Percentiles rank a stretch among this genome's conserved stretches.
These are phyloP conservation scores for Andricus quercusramuli DNA, from an alignment of 2,888 invertebrate genomes.

Conservation along the genomic window DNA sequence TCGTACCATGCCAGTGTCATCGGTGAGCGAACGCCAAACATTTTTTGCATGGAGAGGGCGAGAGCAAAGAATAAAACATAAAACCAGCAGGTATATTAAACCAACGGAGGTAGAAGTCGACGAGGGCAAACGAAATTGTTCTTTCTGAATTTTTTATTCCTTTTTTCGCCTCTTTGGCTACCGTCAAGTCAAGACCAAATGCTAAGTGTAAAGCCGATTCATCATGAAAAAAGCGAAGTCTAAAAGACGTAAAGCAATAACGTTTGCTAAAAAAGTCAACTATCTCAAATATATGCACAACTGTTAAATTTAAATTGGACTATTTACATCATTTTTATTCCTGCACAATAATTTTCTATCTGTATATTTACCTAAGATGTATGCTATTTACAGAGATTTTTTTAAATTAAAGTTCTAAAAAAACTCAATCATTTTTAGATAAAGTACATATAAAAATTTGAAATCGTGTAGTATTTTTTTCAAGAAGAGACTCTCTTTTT, in stretches of 20 bases:
- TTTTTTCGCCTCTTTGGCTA: not conserved
- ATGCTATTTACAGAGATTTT: not conserved
- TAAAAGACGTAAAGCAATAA: not conserved
- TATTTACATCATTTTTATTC: not conserved
- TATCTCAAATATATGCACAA: not conserved
- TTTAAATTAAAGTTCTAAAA: not conserved
- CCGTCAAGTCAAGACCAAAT: not conserved
- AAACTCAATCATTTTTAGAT: not conserved
- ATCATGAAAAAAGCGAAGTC: not conserved
- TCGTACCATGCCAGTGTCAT: constrained; percentile 30
- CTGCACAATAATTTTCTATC: too few relatives aligned
- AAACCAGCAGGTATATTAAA: not conserved
- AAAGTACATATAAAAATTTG: too few relatives aligned
- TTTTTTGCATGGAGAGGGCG: constrained; percentile 47
- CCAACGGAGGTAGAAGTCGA: not conserved
- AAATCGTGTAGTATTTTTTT: too few relatives aligned
- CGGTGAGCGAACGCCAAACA: constrained; percentile 41
- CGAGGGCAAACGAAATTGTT: constrained; percentile 12
- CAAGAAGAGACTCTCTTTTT: too few relatives aligned
- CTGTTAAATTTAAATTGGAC: not conserved
- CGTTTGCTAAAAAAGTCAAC: not conserved
- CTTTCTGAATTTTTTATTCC: not conserved
- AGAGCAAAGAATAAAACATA: not conserved
- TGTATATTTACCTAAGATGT: too few relatives aligned
- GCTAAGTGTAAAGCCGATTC: not conserved